Conservation (phyloP, 2,797 vertebrate genomes). For the Hephaestus fuliginosus region DNA sequence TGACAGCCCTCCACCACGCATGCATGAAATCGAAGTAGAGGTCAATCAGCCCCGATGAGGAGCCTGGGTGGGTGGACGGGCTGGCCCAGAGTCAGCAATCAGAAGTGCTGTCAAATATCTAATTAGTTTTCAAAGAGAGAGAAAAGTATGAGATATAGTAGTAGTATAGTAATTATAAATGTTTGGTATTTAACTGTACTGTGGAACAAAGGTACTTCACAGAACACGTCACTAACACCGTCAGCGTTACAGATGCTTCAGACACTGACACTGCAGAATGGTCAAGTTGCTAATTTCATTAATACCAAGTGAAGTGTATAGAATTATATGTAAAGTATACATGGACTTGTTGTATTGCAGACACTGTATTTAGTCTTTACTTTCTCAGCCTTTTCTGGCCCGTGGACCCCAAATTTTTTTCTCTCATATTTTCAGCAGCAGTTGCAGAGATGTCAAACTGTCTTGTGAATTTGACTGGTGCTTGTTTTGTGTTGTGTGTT, state of each 20-base stretch:
- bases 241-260: not conserved
- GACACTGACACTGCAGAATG: not conserved
- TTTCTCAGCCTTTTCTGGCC: conserved; percentile 10
- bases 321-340: not conserved
- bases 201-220: not conserved
- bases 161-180: not conserved
- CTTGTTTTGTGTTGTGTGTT: conserved; percentile 39
- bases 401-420: conserved; percentile 9
- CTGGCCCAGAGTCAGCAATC: conserved; percentile 37
- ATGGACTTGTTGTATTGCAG: not conserved
- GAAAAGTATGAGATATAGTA: not conserved
- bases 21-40: conserved; percentile 70
- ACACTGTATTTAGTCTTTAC: conserved; percentile 9
- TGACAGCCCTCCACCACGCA: conserved; percentile 69
- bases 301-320: not conserved
- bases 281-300: not conserved
- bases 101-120: conserved; percentile 32
- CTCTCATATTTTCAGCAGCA: conserved; percentile 34
- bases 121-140: conserved; percentile 33
- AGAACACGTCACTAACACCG: not conserved
- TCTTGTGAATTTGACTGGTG: conserved; percentile 44
- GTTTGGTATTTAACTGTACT: not conserved
- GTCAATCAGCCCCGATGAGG: conserved; percentile 53
- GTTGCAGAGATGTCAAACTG: conserved; percentile 42
- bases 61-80: conserved; percentile 29